phyloP scores from a whole-genome alignment of 2,888 invertebrate species.

The Melinaea marsaeus region DNA sequence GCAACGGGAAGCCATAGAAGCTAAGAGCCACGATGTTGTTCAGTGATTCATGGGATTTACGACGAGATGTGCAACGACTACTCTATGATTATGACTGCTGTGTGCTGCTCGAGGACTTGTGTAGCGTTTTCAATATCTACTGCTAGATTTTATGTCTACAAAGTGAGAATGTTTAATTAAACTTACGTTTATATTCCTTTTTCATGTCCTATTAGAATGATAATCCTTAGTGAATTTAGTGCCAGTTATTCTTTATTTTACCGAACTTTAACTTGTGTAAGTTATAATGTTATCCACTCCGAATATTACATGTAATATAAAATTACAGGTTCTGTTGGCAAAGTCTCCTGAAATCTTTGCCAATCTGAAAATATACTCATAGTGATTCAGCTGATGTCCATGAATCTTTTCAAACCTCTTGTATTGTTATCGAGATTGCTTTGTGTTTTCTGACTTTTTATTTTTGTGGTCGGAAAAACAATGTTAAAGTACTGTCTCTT shows the following conservation, averaged over 20 bases:
- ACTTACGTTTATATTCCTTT: no score
- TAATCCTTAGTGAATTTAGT: no score
- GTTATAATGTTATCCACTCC: no score
- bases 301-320: no score
- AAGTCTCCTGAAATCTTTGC: not conserved
- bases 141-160: constrained; percentile 96
- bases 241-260: no score
- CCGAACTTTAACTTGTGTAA: no score
- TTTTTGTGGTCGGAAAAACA: constrained; percentile 89
- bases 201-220: no score
- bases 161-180: constrained; percentile 75
- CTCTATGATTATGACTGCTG: constrained; percentile 96
- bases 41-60: constrained; percentile 97
- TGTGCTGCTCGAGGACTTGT: constrained; percentile 89
- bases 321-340: constrained; percentile 1
- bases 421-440: constrained; percentile 1
- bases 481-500: constrained; percentile 97
- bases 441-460: not conserved
- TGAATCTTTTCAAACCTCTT: constrained; percentile 4
- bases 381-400: not conserved
- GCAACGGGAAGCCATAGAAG: constrained; percentile 91
- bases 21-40: constrained; percentile 96
- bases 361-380: not conserved
- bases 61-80: constrained; percentile 95
- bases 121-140: constrained; percentile 94